Evolutionary conservation across 2,113 vertebrate genomes (phyloP), one percentile per base, ranked within the genome.

Genomic region (Sorex fumeus): DNA sequence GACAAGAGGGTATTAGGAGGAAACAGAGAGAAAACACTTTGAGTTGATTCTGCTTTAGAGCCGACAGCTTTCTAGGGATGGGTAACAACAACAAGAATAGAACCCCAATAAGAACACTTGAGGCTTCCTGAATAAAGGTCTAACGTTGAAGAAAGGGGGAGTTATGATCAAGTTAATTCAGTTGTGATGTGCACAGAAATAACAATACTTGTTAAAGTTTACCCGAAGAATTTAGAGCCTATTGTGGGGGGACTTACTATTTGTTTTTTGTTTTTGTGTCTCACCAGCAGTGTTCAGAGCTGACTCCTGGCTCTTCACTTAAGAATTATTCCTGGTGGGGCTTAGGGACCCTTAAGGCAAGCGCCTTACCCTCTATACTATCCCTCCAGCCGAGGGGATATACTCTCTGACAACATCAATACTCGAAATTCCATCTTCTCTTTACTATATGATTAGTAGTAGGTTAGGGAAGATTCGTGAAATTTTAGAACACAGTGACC

Each of bases 381-480:
- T 50, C 47, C 47, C 13, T 50, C 47, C 47, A 50, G 47, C 47
- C 47, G 47, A 50, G 47, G 13, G 47, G 57, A 21, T 23, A 23
- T 7, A 23, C 21, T 60, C 23, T 60, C 57, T 60, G 18, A 60
- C 53, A 16, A 79, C 2, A 8, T 66, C 45, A 60, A 80, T 1
- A 8, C 50, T 45, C 90, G 36, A 81, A 85, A 84, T 27, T 62
- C 11, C 28, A 19, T 82, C 80, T 80, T 27, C 43, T 67, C 36
- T 40, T 84, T 67, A 77, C 18, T 66, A 3, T 43, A 66, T 30
- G 34, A 34, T 10, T 69, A 78, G 32, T 16, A 30, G 43, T 45
- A 60, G 75, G 77, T 90, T 87, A 75, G 84, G 88, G 80, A 84
- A 66, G 27, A 30, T 50, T 36, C 50, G 7, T 82, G 71, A 43